phyloP scores from a whole-genome alignment of 2,888 invertebrate species.

The Lepidocyrtoides sp. region DNA sequence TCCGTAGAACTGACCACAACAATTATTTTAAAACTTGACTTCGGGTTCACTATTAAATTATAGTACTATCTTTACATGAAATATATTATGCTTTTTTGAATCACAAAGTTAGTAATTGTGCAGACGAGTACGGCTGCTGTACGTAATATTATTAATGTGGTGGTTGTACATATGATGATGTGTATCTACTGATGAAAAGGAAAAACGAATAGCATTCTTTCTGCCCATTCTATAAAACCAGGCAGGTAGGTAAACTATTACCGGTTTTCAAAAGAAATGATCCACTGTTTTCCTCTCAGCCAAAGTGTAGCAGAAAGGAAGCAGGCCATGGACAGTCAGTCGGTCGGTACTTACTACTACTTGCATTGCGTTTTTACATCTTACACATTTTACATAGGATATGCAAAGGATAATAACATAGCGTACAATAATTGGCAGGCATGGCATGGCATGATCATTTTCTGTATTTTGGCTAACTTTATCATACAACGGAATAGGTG shows the following conservation, averaged over 20 bases:
- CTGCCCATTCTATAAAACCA: conserved; percentile 28
- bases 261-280: conserved; percentile 72
- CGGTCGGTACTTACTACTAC: conserved; percentile 25
- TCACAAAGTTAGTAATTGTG: background rate
- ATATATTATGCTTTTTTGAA: background rate
- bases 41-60: background rate
- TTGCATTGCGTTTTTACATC: background rate
- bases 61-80: background rate
- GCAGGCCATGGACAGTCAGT: conserved; percentile 69
- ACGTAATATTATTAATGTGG: background rate
- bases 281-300: conserved; percentile 55
- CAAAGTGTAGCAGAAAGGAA: conserved; percentile 63
- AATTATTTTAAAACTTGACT: background rate
- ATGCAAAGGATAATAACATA: background rate
- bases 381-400: conserved; percentile 6
- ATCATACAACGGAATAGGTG: background rate
- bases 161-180: conserved; percentile 34
- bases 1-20: background rate
- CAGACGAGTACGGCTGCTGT: background rate
- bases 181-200: conserved; percentile 32
- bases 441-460: conserved; percentile 48
- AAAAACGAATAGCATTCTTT: conserved; percentile 31
- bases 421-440: background rate
- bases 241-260: conserved; percentile 66
- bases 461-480: conserved; percentile 6